A percentile compares a stretch with the other conserved stretches of the same genome.
Evolutionary conservation across 2,113 vertebrate genomes (phyloP).

Genomic region (Albula glossodonta): DNA sequence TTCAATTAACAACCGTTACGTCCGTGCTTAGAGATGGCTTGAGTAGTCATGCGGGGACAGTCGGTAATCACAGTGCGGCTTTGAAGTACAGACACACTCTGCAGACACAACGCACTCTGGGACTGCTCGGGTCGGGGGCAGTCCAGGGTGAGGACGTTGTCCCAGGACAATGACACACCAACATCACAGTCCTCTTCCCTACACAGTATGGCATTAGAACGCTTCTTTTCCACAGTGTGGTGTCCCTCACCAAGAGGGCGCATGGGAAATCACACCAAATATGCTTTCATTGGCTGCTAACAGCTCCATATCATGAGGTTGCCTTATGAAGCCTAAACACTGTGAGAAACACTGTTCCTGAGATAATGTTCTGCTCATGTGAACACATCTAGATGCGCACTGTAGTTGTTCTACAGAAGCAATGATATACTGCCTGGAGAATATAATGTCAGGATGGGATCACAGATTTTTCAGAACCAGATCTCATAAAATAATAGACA

Average conservation of each 20-base stretch:
- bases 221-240: background rate
- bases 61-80: constrained; percentile 59
- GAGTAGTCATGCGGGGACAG: constrained; percentile 59
- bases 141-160: background rate
- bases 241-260: background rate
- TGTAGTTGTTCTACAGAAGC: background rate
- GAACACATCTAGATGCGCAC: too few relatives aligned
- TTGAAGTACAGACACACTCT: background rate
- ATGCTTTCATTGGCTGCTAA: background rate
- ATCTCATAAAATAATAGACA: background rate
- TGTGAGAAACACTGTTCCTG: too few relatives aligned
- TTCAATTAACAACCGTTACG: constrained; percentile 80
- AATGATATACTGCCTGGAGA: background rate
- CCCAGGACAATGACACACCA: background rate
- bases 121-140: background rate
- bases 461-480: background rate
- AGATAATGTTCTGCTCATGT: background rate
- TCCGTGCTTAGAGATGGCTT: constrained; percentile 66
- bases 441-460: background rate
- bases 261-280: background rate
- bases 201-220: background rate
- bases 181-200: background rate
- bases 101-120: background rate
- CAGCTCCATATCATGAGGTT: background rate
- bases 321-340: background rate